Conservation (phyloP, 64 coral and sea anemone genomes). For the Montipora cactus region DNA sequence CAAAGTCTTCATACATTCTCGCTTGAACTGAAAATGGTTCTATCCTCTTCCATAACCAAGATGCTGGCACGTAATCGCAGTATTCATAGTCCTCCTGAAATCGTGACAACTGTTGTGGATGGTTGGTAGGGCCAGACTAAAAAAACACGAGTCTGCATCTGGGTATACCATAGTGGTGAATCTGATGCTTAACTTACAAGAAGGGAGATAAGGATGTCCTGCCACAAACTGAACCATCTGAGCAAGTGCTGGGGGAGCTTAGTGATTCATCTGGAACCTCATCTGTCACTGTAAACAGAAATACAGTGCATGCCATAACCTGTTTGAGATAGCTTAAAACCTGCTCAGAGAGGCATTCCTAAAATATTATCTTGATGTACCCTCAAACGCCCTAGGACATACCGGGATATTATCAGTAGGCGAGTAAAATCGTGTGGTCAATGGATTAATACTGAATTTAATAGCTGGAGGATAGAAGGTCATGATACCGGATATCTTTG, state of each 20-base stretch:
- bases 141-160: conserved; percentile 56
- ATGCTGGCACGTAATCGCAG: conserved; percentile 48
- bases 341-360: too few relatives aligned
- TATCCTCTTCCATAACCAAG: conserved; percentile 43
- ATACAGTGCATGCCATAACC: too few relatives aligned
- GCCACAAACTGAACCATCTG: conserved; percentile 31
- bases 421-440: too few relatives aligned
- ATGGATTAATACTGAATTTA: too few relatives aligned
- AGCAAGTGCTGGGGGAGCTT: conserved; percentile 1
- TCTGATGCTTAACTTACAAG: conserved; percentile 12
- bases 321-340: too few relatives aligned
- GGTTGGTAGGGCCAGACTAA: conserved; percentile 20
- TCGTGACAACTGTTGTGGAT: conserved; percentile 8
- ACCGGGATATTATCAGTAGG: too few relatives aligned
- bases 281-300: conserved; percentile 6
- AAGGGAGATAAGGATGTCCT: conserved; percentile 46
- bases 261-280: conserved; percentile 1
- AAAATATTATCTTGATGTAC: too few relatives aligned
- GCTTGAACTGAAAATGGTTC: neutral
- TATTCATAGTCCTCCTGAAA: conserved; percentile 25
- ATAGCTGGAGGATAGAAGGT: too few relatives aligned
- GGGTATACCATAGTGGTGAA: conserved; percentile 22
- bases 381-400: too few relatives aligned
- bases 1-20: too few relatives aligned
- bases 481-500: too few relatives aligned